phyloP scores from a whole-genome alignment of 1,140 invertebrate genomes.

The Listronotus bonariensis region DNA sequence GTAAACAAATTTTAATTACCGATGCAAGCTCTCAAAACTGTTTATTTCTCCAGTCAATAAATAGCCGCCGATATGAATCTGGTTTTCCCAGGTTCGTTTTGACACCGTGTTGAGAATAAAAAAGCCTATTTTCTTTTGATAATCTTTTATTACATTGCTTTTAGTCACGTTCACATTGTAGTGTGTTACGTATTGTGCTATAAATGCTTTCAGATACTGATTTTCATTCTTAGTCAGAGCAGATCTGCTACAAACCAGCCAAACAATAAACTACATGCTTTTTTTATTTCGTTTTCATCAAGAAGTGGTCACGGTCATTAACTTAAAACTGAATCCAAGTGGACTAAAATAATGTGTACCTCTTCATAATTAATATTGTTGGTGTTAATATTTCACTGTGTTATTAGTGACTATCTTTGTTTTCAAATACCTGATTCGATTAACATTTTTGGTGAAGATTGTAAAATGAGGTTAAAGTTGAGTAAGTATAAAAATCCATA shows the following conservation, averaged over 20 bases:
- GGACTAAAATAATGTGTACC: neutral
- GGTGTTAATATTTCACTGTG: too few species aligned
- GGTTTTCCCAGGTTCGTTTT: conserved; percentile 19
- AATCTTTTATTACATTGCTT: conserved; percentile 16
- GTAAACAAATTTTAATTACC: conserved; percentile 9
- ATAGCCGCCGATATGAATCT: neutral
- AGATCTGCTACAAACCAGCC: too few species aligned
- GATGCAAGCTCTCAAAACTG: neutral
- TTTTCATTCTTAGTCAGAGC: conserved; percentile 3
- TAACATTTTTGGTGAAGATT: too few species aligned
- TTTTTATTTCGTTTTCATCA: too few species aligned
- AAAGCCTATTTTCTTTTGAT: neutral
- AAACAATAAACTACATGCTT: too few species aligned
- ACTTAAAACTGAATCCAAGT: neutral
- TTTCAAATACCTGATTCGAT: too few species aligned
- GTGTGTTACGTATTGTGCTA: neutral
- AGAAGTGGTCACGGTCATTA: conserved; percentile 18
- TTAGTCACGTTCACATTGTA: conserved; percentile 12
- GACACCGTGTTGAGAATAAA: conserved; percentile 13
- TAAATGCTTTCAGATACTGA: neutral
- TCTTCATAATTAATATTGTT: too few species aligned
- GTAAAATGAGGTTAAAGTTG: too few species aligned
- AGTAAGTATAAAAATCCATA: neutral
- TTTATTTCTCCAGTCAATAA: neutral
- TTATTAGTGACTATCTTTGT: too few species aligned